Base-by-base conservation (phyloP, 2,797 vertebrate species). In the Sebastes reedi region DNA sequence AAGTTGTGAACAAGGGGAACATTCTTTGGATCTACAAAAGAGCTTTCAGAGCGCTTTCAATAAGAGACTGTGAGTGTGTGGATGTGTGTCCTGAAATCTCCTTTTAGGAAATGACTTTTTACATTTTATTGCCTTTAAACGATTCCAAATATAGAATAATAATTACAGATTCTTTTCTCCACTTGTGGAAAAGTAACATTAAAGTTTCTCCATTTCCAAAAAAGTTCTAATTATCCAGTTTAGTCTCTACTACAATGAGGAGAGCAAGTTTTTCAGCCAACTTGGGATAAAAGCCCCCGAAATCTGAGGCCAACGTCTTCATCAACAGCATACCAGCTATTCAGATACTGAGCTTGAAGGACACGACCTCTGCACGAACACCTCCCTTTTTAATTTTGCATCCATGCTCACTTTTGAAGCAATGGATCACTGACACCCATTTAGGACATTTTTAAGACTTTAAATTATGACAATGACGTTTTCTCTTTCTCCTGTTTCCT, bases 21-120 rank as follows among this genome's bases (percentile, higher is more conserved):
- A 78, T 91, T 94, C 86, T 92, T 55, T 13, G 30, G 4, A 65
- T 80, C 39, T 3, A 93, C 89, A 92, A 89, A 89, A 87, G 89
- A 84, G 82, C 90, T 82, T 88, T 94, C 85, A 91, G 84, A 83
- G 68, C 2, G 1, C 34, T 87, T 79, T 79, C 62, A 50, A 64
- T 50, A 46, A 87, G 67, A 62, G 72, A 46, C 69, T 36, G 84
- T 14, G 59, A n/a, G 56, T 70, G 65, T 74, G 79, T 75, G 62
- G 22, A 24, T 74, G 66, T 74, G 66, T 80, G 39, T 34, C 20
- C 22, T 29, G 27, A 74, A 79, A 75, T 66, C 46, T 68, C 66
- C 67, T 68, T 54, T 66, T 58, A 18, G 67, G 29, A 59, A 75
- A 83, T 20, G 5, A 42, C 39, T 0, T 34, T 42, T 42, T 42